These are phyloP conservation scores for Drosophila anceps DNA, from an alignment of 2,888 invertebrate species.

Conservation along the genomic window DNA sequence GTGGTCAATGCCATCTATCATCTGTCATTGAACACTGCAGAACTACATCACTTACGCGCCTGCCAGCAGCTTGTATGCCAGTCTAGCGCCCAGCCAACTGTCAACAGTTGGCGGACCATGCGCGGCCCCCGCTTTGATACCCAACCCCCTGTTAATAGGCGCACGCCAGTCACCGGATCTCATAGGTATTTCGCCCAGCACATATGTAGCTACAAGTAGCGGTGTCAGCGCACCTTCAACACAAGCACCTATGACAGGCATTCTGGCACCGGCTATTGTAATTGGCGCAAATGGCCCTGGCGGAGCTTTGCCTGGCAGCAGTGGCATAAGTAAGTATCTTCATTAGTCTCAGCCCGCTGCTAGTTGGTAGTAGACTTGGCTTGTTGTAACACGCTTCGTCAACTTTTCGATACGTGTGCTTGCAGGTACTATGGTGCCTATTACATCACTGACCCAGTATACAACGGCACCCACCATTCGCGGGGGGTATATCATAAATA, in stretches of 20 bases:
- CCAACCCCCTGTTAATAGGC: conserved; percentile 72
- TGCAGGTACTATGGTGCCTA: conserved; percentile 83
- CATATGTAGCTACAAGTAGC: conserved; percentile 70
- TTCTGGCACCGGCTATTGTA: conserved; percentile 77
- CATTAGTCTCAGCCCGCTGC: neutral
- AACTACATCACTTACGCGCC: conserved; percentile 84
- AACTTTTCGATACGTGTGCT: conserved; percentile 5
- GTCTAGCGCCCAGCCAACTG: conserved; percentile 78
- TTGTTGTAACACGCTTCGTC: conserved; percentile 1
- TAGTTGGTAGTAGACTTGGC: conserved; percentile 17
- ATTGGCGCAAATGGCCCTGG: conserved; percentile 71
- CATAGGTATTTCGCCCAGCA: conserved; percentile 81
- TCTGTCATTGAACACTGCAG: conserved; percentile 55
- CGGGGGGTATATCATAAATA: conserved; percentile 82
- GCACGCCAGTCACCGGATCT: conserved; percentile 84
- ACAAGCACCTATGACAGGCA: conserved; percentile 59
- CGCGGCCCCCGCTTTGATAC: conserved; percentile 49
- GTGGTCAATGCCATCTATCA: conserved; percentile 18
- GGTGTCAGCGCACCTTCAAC: conserved; percentile 29
- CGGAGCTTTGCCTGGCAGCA: conserved; percentile 65
- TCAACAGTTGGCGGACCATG: conserved; percentile 39
- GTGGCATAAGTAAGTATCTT: conserved; percentile 69
- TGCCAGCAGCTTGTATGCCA: conserved; percentile 82
- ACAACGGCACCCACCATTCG: conserved; percentile 84
- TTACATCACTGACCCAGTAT: conserved; percentile 83